phyloP scores from a whole-genome alignment of 2,888 invertebrate species.

The Tuta absoluta region DNA sequence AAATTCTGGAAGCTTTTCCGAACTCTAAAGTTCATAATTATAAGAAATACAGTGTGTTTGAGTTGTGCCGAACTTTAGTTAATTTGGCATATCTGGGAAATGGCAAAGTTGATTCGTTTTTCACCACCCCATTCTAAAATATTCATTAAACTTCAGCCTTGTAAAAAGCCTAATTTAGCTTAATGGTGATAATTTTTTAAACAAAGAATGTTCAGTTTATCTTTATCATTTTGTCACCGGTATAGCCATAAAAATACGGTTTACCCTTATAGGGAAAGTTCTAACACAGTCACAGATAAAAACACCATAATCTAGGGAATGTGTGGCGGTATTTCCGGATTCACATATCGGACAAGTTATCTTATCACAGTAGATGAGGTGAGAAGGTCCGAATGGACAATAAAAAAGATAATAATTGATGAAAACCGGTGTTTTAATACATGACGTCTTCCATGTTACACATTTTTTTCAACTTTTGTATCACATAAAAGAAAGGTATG shows the following conservation, averaged over 20 bases:
- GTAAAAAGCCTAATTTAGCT: no score
- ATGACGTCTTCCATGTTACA: constrained; percentile 15
- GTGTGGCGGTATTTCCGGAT: constrained; percentile 10
- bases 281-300: neutral
- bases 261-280: neutral
- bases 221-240: no score
- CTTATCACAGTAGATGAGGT: constrained; percentile 13
- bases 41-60: no score
- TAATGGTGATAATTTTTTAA: no score
- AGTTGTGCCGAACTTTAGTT: no score
- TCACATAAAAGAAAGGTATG: neutral
- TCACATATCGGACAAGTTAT: constrained; percentile 2
- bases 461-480: constrained; percentile 6
- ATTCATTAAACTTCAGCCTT: no score
- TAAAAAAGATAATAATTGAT: constrained; percentile 14
- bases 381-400: constrained; percentile 13
- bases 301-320: constrained; percentile 1
- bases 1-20: no score
- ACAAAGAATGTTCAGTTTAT: no score
- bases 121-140: no score
- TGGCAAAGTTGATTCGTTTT: no score
- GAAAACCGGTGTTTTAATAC: constrained; percentile 14
- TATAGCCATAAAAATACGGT: neutral
- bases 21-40: no score
- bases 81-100: no score